Conservation (phyloP, 2,113 vertebrate genomes). For the Pollachius pollachius region DNA sequence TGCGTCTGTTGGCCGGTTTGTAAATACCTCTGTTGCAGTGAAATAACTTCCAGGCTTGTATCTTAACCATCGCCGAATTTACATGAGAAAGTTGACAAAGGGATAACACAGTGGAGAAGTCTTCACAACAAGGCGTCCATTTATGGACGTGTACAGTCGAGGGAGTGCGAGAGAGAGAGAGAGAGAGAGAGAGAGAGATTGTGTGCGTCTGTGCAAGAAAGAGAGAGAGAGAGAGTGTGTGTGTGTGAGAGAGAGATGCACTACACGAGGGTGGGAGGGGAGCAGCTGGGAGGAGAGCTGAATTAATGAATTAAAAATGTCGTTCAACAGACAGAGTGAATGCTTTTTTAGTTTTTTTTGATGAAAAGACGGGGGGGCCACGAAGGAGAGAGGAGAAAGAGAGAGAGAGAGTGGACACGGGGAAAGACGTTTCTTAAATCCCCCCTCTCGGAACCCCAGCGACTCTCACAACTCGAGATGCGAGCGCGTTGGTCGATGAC, state of each 20-base stretch:
- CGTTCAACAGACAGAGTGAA: constrained; percentile 52
- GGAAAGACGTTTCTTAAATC: not conserved
- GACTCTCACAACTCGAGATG: constrained; percentile 34
- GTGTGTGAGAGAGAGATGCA: constrained; percentile 16
- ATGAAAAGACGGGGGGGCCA: constrained; percentile 41
- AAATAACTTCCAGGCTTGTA: constrained; percentile 58
- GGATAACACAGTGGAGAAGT: constrained; percentile 65
- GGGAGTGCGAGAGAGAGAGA: constrained; percentile 27
- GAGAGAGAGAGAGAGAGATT: constrained; percentile 41
- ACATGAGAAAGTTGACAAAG: constrained; percentile 75
- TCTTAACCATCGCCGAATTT: constrained; percentile 60
- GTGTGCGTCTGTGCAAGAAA: constrained; percentile 24
- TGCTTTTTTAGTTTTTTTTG: constrained; percentile 42
- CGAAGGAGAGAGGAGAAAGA: constrained; percentile 40
- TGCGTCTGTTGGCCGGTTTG: constrained; percentile 44
- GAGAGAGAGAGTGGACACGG: constrained; percentile 21
- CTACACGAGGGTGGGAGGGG: constrained; percentile 44
- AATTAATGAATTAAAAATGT: constrained; percentile 77
- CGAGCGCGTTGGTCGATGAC: constrained; percentile 52
- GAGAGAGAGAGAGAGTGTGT: constrained; percentile 46
- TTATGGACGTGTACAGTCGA: constrained; percentile 49
- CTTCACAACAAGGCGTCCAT: constrained; percentile 71
- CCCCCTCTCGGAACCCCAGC: not conserved
- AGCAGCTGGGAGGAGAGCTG: constrained; percentile 63
- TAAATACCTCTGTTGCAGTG: constrained; percentile 45